Evolutionary conservation across 2,888 invertebrate species (phyloP), one percentile per base, ranked within the genome.

Genomic region (Exocentrus adspersus): DNA sequence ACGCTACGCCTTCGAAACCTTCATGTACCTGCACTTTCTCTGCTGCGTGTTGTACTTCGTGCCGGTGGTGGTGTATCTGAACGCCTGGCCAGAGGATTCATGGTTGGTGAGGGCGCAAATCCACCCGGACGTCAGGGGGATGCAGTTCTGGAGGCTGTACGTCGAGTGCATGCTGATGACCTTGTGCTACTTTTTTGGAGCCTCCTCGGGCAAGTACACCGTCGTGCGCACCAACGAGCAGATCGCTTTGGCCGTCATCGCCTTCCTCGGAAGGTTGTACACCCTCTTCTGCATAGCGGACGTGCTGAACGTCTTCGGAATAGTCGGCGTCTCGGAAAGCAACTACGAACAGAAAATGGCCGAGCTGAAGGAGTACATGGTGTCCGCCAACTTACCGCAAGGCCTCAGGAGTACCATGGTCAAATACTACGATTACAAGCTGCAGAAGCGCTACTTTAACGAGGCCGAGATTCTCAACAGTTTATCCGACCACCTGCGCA

Each of bases 361-460:
- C 56, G 85, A 85, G 75, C 68, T 81, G 10, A 79, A 84, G 77
- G 84, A 85, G 62, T 88, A 86, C 70, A 86, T 86, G 81, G 77
- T 76, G 4, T 82, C 84, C 46, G 85, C 85, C 71, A 84, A 85
- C 65, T 80, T 87, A 12, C 85, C 87, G 0, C 66, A 75, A 10
- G 64, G 77, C 7, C 73, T 87, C 14, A 82, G 82, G 72, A 77
- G 81, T 30, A 82, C 85, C 3, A 78, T 88, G 4, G 73, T 82
- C 2, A 79, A 80, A 5, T 87, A 85, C 72, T 87, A 87, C 71
- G 81, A 84, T 56, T 85, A 85, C 73, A 82, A 82, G 51, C 87
- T 84, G 70, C 85, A 85, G 68, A 84, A 84, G 60, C 79, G 80
- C 20, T 87, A 85, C 69, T 87, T 85, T 74, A 83, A 84, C 67